Evolutionary conservation across 2,888 invertebrate species (phyloP).

Genomic region (Philonicus albiceps): DNA sequence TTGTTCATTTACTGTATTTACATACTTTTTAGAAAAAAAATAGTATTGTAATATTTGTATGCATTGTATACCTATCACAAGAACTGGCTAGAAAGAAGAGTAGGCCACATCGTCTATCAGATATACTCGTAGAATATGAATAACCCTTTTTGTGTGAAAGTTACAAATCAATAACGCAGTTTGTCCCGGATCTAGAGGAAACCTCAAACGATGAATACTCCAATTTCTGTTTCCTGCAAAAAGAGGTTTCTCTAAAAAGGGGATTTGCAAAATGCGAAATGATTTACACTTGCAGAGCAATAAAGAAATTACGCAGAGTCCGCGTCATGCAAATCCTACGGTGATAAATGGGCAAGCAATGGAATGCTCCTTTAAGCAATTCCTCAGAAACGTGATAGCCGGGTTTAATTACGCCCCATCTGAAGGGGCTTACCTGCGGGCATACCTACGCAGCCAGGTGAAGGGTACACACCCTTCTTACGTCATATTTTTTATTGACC

Average conservation of each 20-base stretch:
- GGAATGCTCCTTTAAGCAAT: neutral
- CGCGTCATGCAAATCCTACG: neutral
- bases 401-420: neutral
- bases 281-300: neutral
- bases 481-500: constrained; percentile 42
- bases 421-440: neutral
- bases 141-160: neutral
- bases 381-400: neutral
- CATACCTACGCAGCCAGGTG: neutral
- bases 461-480: constrained; percentile 24
- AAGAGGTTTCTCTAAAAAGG: neutral
- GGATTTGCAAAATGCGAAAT: neutral
- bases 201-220: neutral
- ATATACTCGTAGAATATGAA: neutral
- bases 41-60: too few relatives aligned
- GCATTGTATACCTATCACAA: too few relatives aligned
- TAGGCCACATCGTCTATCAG: neutral
- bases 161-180: neutral
- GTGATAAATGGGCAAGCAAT: neutral
- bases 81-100: too few relatives aligned
- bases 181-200: neutral
- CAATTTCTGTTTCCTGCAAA: neutral
- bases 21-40: too few relatives aligned
- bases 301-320: neutral
- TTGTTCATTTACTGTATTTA: too few relatives aligned